Evolutionary conservation across 2,888 invertebrate genomes (phyloP).

Genomic region (Ochropleura leucogaster): DNA sequence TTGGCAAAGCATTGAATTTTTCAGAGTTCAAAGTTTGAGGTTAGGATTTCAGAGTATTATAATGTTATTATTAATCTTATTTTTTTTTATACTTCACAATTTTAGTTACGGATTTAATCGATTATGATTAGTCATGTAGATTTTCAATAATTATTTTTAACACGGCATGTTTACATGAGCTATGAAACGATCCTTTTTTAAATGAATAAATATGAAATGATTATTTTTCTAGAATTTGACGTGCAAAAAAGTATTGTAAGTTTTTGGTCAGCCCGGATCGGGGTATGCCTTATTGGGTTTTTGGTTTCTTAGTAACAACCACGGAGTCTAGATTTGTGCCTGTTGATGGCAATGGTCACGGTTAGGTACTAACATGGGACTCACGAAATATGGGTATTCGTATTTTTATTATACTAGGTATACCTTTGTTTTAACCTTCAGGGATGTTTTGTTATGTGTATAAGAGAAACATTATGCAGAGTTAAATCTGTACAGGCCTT

Average conservation of each 20-base stretch:
- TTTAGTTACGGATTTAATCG: neutral
- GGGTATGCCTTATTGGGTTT: too few species aligned
- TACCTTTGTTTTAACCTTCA: too few species aligned
- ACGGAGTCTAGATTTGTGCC: too few species aligned
- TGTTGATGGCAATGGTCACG: too few species aligned
- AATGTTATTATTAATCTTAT: conserved; percentile 6
- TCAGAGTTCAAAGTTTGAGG: conserved; percentile 38
- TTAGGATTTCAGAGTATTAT: conserved; percentile 30
- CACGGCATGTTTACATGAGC: neutral
- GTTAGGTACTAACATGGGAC: too few species aligned
- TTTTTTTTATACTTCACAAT: conserved; percentile 9
- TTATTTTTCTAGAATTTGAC: neutral
- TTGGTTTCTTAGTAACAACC: too few species aligned
- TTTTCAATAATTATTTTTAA: neutral
- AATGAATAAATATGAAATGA: neutral
- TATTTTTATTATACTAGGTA: too few species aligned
- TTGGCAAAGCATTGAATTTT: conserved; percentile 62
- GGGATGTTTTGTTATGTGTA: too few species aligned
- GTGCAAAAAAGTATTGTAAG: neutral
- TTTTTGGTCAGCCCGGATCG: neutral
- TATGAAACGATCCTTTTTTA: neutral
- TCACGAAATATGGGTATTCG: too few species aligned
- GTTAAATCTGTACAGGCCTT: too few species aligned
- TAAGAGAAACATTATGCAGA: too few species aligned
- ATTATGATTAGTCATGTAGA: neutral